phyloP scores from a whole-genome alignment of 2,888 invertebrate genomes.

The Iphiclides podalirius region DNA sequence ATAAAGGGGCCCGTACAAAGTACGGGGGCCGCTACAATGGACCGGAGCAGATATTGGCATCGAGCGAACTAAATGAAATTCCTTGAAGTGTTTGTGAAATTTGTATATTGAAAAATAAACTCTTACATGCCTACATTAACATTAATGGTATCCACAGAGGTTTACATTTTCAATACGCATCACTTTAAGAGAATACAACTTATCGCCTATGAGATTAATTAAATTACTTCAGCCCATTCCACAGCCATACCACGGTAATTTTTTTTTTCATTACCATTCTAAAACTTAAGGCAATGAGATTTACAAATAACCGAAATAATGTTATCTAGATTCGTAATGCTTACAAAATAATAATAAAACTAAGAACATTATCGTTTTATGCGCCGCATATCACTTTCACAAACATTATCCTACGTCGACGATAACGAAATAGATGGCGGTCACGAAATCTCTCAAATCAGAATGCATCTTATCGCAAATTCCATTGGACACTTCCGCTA shows the following conservation, averaged over 20 bases:
- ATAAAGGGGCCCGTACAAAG: constrained; percentile 40
- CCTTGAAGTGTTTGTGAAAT: constrained; percentile 21
- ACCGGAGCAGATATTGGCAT: constrained; percentile 20
- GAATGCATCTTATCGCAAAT: constrained; percentile 10
- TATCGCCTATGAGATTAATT: constrained; percentile 15
- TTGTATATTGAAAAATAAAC: constrained; percentile 25
- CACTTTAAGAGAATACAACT: constrained; percentile 15
- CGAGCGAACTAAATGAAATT: constrained; percentile 24
- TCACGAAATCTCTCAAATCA: constrained; percentile 10
- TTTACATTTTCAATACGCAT: constrained; percentile 13
- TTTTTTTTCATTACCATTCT: not conserved
- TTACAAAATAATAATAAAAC: constrained; percentile 10
- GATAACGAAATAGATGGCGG: constrained; percentile 6
- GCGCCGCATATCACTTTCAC: constrained; percentile 13
- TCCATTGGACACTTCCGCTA: constrained; percentile 10
- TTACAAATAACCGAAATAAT: constrained; percentile 3
- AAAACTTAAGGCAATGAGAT: not conserved
- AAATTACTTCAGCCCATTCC: constrained; percentile 17
- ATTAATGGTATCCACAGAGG: constrained; percentile 7
- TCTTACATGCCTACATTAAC: constrained; percentile 22
- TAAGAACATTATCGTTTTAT: constrained; percentile 5
- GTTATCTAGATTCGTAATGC: not conserved
- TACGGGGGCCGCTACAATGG: constrained; percentile 30
- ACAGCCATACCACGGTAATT: constrained; percentile 23
- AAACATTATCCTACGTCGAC: not conserved